Conservation (phyloP, 2,888 invertebrate genomes). For the Andrena fulva region DNA sequence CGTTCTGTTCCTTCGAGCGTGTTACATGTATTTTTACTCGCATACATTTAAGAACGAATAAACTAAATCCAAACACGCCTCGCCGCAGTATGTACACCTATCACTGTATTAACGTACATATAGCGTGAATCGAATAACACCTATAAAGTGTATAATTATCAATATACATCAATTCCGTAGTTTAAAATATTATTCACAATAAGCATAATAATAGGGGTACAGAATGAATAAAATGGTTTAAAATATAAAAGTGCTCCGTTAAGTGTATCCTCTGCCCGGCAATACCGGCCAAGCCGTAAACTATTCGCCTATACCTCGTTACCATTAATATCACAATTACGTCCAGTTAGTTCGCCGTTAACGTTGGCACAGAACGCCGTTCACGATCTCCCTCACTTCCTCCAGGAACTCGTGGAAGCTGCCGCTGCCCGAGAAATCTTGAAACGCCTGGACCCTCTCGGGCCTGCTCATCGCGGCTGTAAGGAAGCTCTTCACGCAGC, state of each 20-base stretch:
- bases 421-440: constrained; percentile 73
- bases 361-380: constrained; percentile 58
- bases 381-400: constrained; percentile 76
- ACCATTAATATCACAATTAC: constrained; percentile 56
- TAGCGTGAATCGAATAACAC: constrained; percentile 29
- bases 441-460: constrained; percentile 77
- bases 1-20: background rate
- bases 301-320: background rate
- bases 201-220: constrained; percentile 23
- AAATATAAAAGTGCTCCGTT: constrained; percentile 32
- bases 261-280: background rate
- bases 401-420: constrained; percentile 78
- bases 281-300: constrained; percentile 13
- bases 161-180: constrained; percentile 46
- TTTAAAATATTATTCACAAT: constrained; percentile 54
- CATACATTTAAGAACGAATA: constrained; percentile 30
- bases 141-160: constrained; percentile 35
- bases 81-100: constrained; percentile 30
- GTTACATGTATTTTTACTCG: constrained; percentile 13
- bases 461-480: constrained; percentile 74
- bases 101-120: constrained; percentile 24
- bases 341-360: constrained; percentile 29
- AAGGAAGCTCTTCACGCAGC: constrained; percentile 80
- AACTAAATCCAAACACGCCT: constrained; percentile 29
- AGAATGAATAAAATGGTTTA: constrained; percentile 33